Base-by-base conservation (phyloP, 2,113 vertebrate species). In the Chionis minor region DNA sequence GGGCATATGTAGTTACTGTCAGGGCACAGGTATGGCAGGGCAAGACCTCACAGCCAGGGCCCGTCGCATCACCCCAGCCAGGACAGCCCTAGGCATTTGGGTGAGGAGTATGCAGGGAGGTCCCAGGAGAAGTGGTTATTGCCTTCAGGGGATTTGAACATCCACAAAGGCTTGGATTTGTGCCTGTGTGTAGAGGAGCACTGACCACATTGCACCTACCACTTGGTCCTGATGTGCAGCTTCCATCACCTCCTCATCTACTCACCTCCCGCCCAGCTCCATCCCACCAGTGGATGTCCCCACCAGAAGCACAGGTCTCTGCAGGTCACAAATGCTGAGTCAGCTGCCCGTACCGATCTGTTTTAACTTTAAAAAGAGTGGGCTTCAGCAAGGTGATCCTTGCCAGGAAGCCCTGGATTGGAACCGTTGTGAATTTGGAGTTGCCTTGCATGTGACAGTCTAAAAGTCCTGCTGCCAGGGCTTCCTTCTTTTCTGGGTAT, bases 321-420 rank as follows among this genome's bases (percentile, higher is more conserved):
- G 47, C 23, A 49, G 26, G 30, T n/a, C 1, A 0, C 20, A 51
- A 52, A 38, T 14, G 7, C 20, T 5, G 9, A 40, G 56, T 45
- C 38, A 38, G 23, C 28, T 0, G 1, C 33, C 8, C 35, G 5
- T 26, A 51, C 30, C n/a, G 24, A n/a, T 10, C 20, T 65, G 35
- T 21, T 75, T 56, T 40, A 65, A 42, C 32, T 59, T 40, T 4
- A 18, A 21, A 44, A 35, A 72, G 10, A 15, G 17, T 23, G 45
- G 2, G 2, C 78, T 91, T 79, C 73, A 58, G 32, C 51, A 90
- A 67, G 32, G 11, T 35, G 23, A 72, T 75, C 21, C 35, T 86
- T 56, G 40, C 71, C 78, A 77, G 35, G 33, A 77, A 84, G 42
- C 8, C 14, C 63, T 62, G 40, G 70, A 35, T 73, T 45, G 33